Evolutionary conservation across 2,797 vertebrate species (phyloP), one percentile per base, ranked within the genome.

Genomic region (Cottoperca gobio): DNA sequence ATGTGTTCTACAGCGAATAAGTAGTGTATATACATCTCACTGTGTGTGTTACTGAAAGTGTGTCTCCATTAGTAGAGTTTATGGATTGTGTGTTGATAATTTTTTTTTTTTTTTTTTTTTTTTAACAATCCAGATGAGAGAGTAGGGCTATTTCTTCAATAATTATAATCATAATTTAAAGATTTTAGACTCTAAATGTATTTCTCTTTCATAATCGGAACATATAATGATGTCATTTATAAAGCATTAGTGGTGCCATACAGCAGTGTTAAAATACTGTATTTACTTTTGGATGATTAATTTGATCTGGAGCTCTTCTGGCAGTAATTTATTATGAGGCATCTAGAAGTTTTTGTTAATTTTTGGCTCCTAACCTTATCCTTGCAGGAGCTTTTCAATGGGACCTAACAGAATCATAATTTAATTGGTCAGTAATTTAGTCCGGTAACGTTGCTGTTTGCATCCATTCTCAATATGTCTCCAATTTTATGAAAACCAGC

Each of bases 281-380:
- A 24, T 75, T 63, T 76, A 54, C 26, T 69, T 72, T 75, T 3
- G 3, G 31, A 58, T 76, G 54, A 85, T 87, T 82, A 40, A 80
- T 87, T 85, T 39, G 23, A 83, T 70, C 46, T 49, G 53, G 26
- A 60, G 31, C 31, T 43, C 26, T 17, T 61, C 37, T 69, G 52
- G 42, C 57, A 62, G 43, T 48, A 24, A 55, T 74, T 76, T 67
- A 78, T 45, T 62, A 61, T 62, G 54, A 68, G 61, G 67, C 52
- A 37, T 52, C 52, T 33, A 55, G 39, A 71, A 19, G 42, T 60
- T 59, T 62, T 59, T 26, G n/a, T 57, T 70, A 31, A 52, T n/a
- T 61, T 86, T 64, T 55, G 23, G 37, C 39, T 66, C 24, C 53
- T 73, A 61, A 62, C 45, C 8, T 35, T 33, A 26, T 70, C 16